A percentile compares a stretch with the other conserved stretches of the same genome.
These are phyloP conservation scores for Xestia c-nigrum DNA, from an alignment of 2,888 invertebrate genomes.

Conservation along the genomic window DNA sequence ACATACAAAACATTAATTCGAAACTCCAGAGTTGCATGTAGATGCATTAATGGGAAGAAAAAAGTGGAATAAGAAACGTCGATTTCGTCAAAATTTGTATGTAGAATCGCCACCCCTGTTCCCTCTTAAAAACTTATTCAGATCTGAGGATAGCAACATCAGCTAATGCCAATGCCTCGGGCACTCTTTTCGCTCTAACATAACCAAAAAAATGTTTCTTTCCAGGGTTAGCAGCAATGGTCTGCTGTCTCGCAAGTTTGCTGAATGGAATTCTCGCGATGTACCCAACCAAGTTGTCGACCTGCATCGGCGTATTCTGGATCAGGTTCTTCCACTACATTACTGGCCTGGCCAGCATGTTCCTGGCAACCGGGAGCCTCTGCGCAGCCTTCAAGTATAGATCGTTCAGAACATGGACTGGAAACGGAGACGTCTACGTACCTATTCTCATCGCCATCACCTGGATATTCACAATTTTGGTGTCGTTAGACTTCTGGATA, in stretches of 20 bases:
- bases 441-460: conserved; percentile 53
- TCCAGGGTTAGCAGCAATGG: conserved; percentile 73
- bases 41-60: too few relatives aligned
- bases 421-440: conserved; percentile 57
- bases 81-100: too few relatives aligned
- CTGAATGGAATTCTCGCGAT: conserved; percentile 69
- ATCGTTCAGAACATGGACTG: conserved; percentile 70
- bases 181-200: background rate
- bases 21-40: too few relatives aligned
- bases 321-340: conserved; percentile 70
- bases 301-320: conserved; percentile 50
- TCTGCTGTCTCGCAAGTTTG: conserved; percentile 65
- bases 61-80: too few relatives aligned
- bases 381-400: conserved; percentile 69
- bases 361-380: conserved; percentile 70
- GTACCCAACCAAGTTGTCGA: conserved; percentile 63
- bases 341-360: conserved; percentile 69
- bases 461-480: conserved; percentile 69
- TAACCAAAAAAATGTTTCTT: conserved; percentile 27
- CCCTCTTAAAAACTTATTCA: too few relatives aligned
- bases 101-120: too few relatives aligned
- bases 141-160: too few relatives aligned
- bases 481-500: conserved; percentile 72
- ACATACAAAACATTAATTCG: too few relatives aligned
- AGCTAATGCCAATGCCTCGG: too few relatives aligned